These are phyloP conservation scores for Chydorus sphaericus DNA, from an alignment of 2,888 invertebrate genomes.

Conservation along the genomic window DNA sequence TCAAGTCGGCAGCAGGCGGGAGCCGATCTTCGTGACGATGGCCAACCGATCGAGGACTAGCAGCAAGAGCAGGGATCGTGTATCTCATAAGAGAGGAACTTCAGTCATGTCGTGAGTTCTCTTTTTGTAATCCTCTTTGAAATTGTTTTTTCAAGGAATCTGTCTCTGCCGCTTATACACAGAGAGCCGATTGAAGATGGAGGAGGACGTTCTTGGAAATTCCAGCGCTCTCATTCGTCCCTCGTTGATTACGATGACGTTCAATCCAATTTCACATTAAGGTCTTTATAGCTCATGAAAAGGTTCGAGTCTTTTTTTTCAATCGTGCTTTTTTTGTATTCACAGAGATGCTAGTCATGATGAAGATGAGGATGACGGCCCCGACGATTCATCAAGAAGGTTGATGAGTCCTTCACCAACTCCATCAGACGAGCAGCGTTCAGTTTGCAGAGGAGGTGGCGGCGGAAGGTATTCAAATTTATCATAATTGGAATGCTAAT, in stretches of 20 bases:
- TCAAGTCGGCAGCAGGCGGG: background rate
- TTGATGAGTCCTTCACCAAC: background rate
- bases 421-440: background rate
- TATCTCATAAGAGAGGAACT: background rate
- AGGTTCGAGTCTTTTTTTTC: background rate
- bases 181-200: background rate
- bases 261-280: background rate
- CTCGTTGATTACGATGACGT: constrained; percentile 5
- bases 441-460: too few relatives aligned
- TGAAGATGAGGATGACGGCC: background rate
- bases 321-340: background rate
- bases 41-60: background rate
- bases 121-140: background rate
- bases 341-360: background rate
- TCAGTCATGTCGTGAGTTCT: constrained; percentile 1
- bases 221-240: constrained; percentile 1
- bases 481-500: background rate
- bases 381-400: too few relatives aligned
- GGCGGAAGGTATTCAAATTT: background rate
- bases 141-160: background rate
- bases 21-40: background rate
- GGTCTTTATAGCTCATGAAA: too few relatives aligned
- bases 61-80: background rate
- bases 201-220: background rate
- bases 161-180: background rate